Evolutionary conservation across 2,797 vertebrate genomes (phyloP).

Genomic region (Pseudomugil tenellus): DNA sequence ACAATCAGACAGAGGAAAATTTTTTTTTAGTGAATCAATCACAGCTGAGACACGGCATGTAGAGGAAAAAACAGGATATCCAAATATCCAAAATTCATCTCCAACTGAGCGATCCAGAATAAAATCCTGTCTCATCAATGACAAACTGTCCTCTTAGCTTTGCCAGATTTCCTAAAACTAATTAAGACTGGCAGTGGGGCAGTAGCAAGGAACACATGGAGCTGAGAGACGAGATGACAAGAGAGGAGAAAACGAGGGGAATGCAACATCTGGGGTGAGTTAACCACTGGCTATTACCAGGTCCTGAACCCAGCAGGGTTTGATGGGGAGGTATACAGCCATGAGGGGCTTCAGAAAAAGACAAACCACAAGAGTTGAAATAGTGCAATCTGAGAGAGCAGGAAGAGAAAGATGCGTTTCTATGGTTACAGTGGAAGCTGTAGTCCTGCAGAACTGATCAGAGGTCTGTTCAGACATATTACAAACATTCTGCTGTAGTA

Average conservation of each 20-base stretch:
- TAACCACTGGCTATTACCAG: conserved; percentile 62
- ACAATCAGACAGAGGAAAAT: conserved; percentile 18
- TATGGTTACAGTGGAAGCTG: not conserved
- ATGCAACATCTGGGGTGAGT: conserved; percentile 67
- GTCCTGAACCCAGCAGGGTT: conserved; percentile 54
- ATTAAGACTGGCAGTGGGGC: conserved; percentile 41
- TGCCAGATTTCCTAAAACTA: conserved; percentile 44
- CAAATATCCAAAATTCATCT: conserved; percentile 50
- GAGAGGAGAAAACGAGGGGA: conserved; percentile 14
- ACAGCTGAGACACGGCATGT: conserved; percentile 24
- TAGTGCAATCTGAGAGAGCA: not conserved
- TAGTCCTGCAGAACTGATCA: not conserved
- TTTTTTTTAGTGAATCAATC: conserved; percentile 20
- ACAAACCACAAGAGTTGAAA: conserved; percentile 24
- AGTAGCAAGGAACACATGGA: conserved; percentile 53
- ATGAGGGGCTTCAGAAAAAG: conserved; percentile 15
- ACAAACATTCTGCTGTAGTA: no score
- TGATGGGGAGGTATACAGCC: conserved; percentile 35
- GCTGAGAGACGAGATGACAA: conserved; percentile 46
- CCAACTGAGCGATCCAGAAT: conserved; percentile 34
- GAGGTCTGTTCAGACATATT: not conserved
- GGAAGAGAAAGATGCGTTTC: not conserved
- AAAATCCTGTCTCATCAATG: conserved; percentile 58
- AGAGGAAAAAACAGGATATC: no score
- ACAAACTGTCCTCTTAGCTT: conserved; percentile 45